Percentiles rank a stretch among this genome's conserved stretches.
These are phyloP conservation scores for Cetonia aurata DNA, from an alignment of 2,888 invertebrate genomes.

Conservation along the genomic window DNA sequence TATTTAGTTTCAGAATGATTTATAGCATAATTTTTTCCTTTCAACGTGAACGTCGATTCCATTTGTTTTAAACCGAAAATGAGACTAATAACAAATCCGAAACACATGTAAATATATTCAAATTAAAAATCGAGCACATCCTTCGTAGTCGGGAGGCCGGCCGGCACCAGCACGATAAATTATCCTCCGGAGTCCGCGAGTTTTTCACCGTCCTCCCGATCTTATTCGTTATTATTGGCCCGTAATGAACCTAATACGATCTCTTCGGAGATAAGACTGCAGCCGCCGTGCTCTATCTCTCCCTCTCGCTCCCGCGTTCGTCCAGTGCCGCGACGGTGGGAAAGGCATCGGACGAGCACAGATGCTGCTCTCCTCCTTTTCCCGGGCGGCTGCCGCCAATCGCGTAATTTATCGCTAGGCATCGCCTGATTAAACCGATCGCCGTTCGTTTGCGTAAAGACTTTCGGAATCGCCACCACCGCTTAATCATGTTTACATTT, in stretches of 20 bases:
- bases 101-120: constrained; percentile 37
- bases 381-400: constrained; percentile 30
- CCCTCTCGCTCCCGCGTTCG: constrained; percentile 4
- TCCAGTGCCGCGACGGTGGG: background rate
- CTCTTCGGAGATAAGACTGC: background rate
- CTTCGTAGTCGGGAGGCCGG: constrained; percentile 7
- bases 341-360: background rate
- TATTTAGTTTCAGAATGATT: no score
- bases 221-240: constrained; percentile 31
- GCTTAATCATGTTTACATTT: constrained; percentile 56
- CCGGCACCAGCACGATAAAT: constrained; percentile 25
- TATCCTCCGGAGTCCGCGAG: background rate
- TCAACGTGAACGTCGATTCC: no score
- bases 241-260: constrained; percentile 34
- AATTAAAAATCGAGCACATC: constrained; percentile 31
- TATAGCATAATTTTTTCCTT: no score
- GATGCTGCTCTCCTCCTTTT: constrained; percentile 16
- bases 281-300: background rate
- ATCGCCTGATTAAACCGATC: constrained; percentile 42
- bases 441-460: constrained; percentile 42
- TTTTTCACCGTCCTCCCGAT: constrained; percentile 14
- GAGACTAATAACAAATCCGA: constrained; percentile 16
- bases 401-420: constrained; percentile 43
- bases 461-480: constrained; percentile 47
- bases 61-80: background rate